These are phyloP conservation scores for Lytechinus variegatus DNA, from an alignment of 35 echinoderm and acorn worm genomes.

Conservation along the genomic window DNA sequence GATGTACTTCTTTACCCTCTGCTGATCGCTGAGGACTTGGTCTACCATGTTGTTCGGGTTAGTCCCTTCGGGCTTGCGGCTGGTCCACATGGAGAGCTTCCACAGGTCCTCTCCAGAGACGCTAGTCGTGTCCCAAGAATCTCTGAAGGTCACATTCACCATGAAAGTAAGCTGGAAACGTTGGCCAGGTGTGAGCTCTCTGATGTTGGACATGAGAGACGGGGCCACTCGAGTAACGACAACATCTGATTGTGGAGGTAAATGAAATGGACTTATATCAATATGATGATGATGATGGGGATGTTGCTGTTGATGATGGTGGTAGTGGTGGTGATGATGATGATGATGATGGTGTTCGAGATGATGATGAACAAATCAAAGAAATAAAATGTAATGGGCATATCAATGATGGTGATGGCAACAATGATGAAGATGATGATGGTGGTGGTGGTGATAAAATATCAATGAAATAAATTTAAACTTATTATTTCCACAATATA, in stretches of 20 bases:
- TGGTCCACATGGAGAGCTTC: conserved; percentile 40
- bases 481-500: too few species aligned
- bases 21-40: background rate
- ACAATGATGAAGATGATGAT: too few species aligned
- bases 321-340: too few species aligned
- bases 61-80: background rate
- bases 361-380: too few species aligned
- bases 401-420: too few species aligned
- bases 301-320: too few species aligned
- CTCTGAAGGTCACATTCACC: conserved; percentile 40
- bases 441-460: too few species aligned
- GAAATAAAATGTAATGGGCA: too few species aligned
- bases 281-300: background rate
- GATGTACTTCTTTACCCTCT: background rate
- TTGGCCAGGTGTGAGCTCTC: background rate
- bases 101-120: conserved; percentile 17
- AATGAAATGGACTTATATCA: background rate
- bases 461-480: too few species aligned
- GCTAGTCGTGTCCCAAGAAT: background rate
- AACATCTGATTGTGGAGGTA: background rate
- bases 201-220: background rate
- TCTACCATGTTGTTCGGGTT: background rate
- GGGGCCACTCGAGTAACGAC: background rate
- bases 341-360: too few species aligned
- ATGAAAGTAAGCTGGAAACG: background rate